Conservation (phyloP, 2,888 invertebrate genomes). For the Corythucha ciliata region DNA sequence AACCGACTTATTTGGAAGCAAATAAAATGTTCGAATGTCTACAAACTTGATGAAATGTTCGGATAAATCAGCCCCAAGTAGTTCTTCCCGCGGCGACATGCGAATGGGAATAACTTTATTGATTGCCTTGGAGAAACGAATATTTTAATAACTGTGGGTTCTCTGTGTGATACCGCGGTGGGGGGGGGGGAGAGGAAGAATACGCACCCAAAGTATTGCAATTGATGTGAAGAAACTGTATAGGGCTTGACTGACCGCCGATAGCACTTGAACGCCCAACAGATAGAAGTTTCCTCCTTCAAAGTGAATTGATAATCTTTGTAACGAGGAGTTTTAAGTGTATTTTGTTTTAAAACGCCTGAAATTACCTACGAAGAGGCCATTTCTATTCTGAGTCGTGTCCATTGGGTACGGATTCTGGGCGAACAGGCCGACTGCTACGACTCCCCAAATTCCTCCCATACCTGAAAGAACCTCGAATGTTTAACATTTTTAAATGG, state of each 20-base stretch:
- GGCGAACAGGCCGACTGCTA: slow-evolving; percentile 83
- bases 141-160: background rate
- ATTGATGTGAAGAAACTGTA: slow-evolving; percentile 71
- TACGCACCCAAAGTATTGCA: slow-evolving; percentile 57
- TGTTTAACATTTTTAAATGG: too few species aligned
- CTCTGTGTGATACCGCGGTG: background rate
- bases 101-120: slow-evolving; percentile 71
- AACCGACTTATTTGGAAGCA: background rate
- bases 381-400: slow-evolving; percentile 64
- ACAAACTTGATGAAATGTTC: slow-evolving; percentile 51
- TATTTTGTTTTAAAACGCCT: background rate
- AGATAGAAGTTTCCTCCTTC: slow-evolving; percentile 80
- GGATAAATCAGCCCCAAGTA: slow-evolving; percentile 79
- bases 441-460: slow-evolving; percentile 56
- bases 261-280: slow-evolving; percentile 69
- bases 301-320: too few species aligned
- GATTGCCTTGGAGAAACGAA: slow-evolving; percentile 44
- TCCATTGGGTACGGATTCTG: slow-evolving; percentile 71
- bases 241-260: slow-evolving; percentile 56
- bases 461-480: slow-evolving; percentile 40
- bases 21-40: background rate
- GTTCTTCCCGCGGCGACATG: slow-evolving; percentile 75
- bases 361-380: slow-evolving; percentile 54
- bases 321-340: too few species aligned
- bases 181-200: background rate